Evolutionary conservation across 2,888 invertebrate species (phyloP).

Genomic region (Parnassius apollo): DNA sequence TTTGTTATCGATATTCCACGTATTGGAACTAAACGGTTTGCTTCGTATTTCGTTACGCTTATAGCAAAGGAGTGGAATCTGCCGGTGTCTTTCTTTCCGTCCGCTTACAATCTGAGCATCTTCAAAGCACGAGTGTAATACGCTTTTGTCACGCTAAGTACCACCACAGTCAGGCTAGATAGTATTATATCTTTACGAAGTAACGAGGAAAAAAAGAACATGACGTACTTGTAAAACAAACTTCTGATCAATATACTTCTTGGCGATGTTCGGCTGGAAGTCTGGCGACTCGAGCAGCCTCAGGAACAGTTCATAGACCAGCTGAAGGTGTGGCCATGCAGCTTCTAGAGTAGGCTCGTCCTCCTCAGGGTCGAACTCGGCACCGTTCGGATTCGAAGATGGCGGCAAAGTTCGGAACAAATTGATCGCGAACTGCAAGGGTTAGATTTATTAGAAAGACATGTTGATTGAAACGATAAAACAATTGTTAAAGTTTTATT

Average conservation of each 20-base stretch:
- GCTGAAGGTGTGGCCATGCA: constrained; percentile 95
- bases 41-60: too few relatives aligned
- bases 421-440: constrained; percentile 88
- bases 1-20: too few relatives aligned
- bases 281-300: constrained; percentile 95
- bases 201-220: not conserved
- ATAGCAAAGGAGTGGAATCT: too few relatives aligned
- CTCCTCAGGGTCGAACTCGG: constrained; percentile 96
- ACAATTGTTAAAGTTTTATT: too few relatives aligned
- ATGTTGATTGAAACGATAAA: too few relatives aligned
- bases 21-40: too few relatives aligned
- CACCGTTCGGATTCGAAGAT: constrained; percentile 90
- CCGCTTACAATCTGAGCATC: too few relatives aligned
- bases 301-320: constrained; percentile 88
- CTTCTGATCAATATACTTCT: constrained; percentile 96
- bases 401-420: constrained; percentile 94
- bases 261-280: constrained; percentile 95
- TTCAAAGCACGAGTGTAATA: too few relatives aligned
- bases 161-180: not conserved
- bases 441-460: not conserved
- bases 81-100: too few relatives aligned
- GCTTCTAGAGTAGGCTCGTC: constrained; percentile 98
- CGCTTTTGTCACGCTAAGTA: not conserved
- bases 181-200: too few relatives aligned
- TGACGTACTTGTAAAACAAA: constrained; percentile 90